A percentile compares a stretch with the other conserved stretches of the same genome.
Evolutionary conservation across 2,888 invertebrate genomes (phyloP).

Genomic region (Agriotes lineatus): DNA sequence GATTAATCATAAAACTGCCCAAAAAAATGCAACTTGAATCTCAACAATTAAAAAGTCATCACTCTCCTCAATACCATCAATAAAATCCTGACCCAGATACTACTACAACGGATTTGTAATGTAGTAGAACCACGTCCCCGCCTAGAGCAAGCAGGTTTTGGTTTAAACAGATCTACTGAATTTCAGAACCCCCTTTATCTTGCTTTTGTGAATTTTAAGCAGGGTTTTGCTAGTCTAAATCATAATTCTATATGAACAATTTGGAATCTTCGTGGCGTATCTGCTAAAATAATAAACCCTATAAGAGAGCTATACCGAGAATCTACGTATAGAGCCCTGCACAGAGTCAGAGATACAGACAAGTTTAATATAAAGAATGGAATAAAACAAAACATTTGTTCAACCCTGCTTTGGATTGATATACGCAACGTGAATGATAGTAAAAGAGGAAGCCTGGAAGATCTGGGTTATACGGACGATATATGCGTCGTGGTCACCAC

Average conservation of each 20-base stretch:
- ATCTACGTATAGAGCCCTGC: too few species aligned
- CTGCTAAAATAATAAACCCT: neutral
- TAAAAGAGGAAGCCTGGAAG: slow-evolving; percentile 3
- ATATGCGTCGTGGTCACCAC: neutral
- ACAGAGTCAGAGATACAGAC: too few species aligned
- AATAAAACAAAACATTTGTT: neutral
- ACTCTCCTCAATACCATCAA: neutral
- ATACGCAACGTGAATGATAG: neutral
- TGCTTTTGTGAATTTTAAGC: neutral
- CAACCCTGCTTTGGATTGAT: neutral
- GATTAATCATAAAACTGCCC: neutral
- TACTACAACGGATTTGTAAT: neutral
- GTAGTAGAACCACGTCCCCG: neutral
- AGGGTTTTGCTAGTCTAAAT: neutral
- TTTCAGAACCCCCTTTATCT: neutral
- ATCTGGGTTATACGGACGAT: too few species aligned
- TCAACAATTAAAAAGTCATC: neutral
- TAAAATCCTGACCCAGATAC: neutral
- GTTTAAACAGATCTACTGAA: neutral
- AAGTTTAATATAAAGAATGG: too few species aligned
- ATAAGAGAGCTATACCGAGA: too few species aligned
- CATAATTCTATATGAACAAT: neutral
- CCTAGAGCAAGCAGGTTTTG: neutral
- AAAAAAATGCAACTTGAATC: neutral
- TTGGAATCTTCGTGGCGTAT: neutral